Conservation (phyloP, 2,113 vertebrate genomes). For the Recurvirostra avosetta region DNA sequence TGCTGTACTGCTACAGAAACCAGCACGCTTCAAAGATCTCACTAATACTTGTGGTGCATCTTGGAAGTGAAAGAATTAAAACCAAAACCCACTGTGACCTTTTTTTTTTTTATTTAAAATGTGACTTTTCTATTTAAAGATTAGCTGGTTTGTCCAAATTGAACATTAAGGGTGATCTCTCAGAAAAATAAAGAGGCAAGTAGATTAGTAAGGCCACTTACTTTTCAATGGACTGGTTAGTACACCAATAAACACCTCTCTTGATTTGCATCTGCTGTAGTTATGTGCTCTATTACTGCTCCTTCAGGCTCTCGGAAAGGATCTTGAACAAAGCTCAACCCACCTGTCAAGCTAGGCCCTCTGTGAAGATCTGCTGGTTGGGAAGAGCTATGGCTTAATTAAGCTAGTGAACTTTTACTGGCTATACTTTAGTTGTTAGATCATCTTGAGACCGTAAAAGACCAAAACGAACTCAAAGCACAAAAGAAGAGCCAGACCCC, state of each 20-base stretch:
- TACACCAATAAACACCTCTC: background rate
- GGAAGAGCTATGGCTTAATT: background rate
- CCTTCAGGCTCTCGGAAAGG: background rate
- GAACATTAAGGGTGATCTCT: background rate
- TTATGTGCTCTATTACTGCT: background rate
- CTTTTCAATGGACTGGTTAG: background rate
- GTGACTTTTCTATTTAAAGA: background rate
- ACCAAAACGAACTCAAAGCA: background rate
- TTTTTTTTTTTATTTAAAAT: background rate
- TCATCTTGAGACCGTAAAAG: background rate
- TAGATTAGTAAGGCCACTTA: background rate
- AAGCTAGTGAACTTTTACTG: background rate
- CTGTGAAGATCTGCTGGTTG: background rate
- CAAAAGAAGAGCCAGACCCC: background rate
- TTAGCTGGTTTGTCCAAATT: background rate
- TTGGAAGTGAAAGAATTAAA: background rate
- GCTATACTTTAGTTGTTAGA: background rate
- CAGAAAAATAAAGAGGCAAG: background rate
- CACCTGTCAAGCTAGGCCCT: background rate
- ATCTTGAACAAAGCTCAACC: background rate
- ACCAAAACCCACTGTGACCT: background rate
- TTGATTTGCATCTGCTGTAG: background rate
- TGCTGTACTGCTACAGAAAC: background rate
- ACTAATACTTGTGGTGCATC: background rate
- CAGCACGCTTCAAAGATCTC: background rate